Base-by-base conservation (phyloP, 2,888 invertebrate genomes). In the Mamestra brassicae region DNA sequence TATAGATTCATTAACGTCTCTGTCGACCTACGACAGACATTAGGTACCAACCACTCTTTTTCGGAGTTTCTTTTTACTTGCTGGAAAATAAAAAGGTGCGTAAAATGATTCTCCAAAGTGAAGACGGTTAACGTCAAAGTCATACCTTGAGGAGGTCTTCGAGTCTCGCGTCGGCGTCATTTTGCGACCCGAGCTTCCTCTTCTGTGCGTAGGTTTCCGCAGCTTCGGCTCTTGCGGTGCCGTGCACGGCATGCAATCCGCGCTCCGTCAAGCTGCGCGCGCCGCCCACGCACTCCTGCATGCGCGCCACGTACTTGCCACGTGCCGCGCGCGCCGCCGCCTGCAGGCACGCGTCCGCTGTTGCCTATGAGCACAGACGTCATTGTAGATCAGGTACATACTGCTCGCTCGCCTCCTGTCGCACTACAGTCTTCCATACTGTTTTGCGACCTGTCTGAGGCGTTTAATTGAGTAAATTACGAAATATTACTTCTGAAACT, bases 271-370 rank as follows among this genome's bases (percentile, higher is more conserved):
- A 60, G 62, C 80, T 81, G 36, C 70, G 54, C 26, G 15, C 72
- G 17, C 64, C 75, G 8, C 67, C 34, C 38, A 63, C 13, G 93
- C 92, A 15, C 47, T 17, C 38, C 94, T 63, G 75, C 90, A 90
- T 88, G 66, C 62, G 60, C 47, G 57, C n/a, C 42, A 74, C 71
- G 75, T 90, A 90, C 62, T 58, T 17, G 8, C 78, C 76, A 26
- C 84, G 84, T 0, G 90, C 84, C 11, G 79, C 81, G 3, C 83
- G 81, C n/a, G 72, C 67, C 3, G 86, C 85, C n/a, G 77, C 71
- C 60, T 71, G 54, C 80, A 87, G 47, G 67, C 81, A 74, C 15
- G 87, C 89, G 8, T 79, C 81, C n/a, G 80, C 82, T 47, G 87
- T 88, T 42, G 88, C 88, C 90, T 89, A 68, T 1, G 63, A 61